Conservation (phyloP, 2,888 invertebrate genomes). For the Noctua janthe region DNA sequence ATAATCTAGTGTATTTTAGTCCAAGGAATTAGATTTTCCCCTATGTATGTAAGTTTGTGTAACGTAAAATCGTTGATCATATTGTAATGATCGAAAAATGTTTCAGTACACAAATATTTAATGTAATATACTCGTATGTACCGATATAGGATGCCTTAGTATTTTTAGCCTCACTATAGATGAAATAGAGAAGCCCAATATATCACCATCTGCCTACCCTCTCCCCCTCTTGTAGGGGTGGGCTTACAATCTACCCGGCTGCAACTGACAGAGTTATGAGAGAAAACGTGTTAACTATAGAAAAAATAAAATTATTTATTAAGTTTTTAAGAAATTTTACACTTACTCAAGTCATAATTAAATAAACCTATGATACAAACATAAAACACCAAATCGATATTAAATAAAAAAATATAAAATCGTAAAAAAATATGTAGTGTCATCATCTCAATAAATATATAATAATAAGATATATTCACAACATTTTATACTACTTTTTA, state of each 20-base stretch:
- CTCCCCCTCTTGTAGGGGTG: no score
- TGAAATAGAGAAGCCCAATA: neutral
- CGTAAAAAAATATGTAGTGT: neutral
- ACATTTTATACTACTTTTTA: neutral
- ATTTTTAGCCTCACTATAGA: neutral
- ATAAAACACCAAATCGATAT: conserved; percentile 3
- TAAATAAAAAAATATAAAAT: neutral
- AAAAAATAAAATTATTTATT: neutral
- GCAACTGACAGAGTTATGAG: neutral
- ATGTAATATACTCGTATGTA: neutral
- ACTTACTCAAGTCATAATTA: neutral
- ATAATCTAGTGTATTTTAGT: neutral
- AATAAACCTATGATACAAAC: conserved; percentile 5
- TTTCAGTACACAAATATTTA: neutral
- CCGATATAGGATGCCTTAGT: neutral
- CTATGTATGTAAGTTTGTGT: neutral
- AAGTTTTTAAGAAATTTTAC: conserved; percentile 1
- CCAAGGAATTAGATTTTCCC: neutral
- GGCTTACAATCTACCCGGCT: no score
- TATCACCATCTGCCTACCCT: neutral
- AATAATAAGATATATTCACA: neutral
- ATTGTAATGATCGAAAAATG: neutral
- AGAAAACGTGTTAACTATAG: neutral
- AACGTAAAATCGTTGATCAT: neutral
- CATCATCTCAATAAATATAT: neutral